phyloP scores from a whole-genome alignment of 2,797 vertebrate genomes.

The Sardinella longiceps region DNA sequence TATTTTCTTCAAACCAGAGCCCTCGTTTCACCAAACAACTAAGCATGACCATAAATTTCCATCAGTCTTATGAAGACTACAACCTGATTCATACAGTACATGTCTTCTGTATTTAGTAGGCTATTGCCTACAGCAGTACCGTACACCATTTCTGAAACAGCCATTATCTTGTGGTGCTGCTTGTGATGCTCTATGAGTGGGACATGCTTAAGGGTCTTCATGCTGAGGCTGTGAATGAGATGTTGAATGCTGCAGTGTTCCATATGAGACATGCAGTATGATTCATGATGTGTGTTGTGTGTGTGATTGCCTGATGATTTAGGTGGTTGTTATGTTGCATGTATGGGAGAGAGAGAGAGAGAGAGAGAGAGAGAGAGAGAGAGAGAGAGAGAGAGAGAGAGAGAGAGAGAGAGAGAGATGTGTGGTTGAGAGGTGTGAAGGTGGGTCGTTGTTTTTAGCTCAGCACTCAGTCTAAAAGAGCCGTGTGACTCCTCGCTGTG shows the following conservation, averaged over 20 bases:
- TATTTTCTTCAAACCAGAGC: too few species aligned
- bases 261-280: neutral
- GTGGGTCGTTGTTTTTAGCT: neutral
- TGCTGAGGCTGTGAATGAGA: neutral
- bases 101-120: neutral
- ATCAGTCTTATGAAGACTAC: too few species aligned
- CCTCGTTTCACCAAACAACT: too few species aligned
- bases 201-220: neutral
- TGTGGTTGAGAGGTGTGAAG: constrained; percentile 13
- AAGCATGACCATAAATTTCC: too few species aligned
- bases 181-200: neutral
- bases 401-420: neutral
- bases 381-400: too few species aligned
- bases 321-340: constrained; percentile 2
- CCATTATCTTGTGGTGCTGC: too few species aligned
- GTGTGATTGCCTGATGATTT: neutral
- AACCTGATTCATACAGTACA: too few species aligned
- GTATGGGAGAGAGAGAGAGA: neutral
- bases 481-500: constrained; percentile 27
- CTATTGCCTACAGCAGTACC: too few species aligned
- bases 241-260: neutral
- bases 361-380: too few species aligned
- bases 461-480: constrained; percentile 6
- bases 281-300: neutral
- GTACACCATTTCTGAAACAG: too few species aligned